Percentiles rank a stretch among this genome's conserved stretches.
Evolutionary conservation across 2,888 invertebrate genomes (phyloP).

Genomic region (Ophonus ardosiacus): DNA sequence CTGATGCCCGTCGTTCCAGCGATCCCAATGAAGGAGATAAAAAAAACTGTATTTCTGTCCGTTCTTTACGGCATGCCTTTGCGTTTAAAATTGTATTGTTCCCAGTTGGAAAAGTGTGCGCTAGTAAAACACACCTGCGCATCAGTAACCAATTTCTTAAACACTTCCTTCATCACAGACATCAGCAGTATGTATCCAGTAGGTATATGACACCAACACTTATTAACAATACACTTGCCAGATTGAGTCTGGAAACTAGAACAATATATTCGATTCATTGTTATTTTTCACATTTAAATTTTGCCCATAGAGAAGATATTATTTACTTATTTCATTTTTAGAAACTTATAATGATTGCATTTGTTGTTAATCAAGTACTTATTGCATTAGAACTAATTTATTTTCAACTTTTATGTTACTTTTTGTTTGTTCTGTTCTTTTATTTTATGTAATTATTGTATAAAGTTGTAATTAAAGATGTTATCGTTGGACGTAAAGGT

Average conservation of each 20-base stretch:
- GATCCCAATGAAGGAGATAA: too few species aligned
- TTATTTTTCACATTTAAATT: conserved; percentile 32
- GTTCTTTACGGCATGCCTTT: too few species aligned
- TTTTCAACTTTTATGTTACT: conserved; percentile 47
- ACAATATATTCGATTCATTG: background rate
- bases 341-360: conserved; percentile 53
- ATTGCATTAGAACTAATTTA: conserved; percentile 51
- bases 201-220: background rate
- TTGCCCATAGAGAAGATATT: conserved; percentile 30
- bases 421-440: conserved; percentile 53
- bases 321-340: conserved; percentile 35
- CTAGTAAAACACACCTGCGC: too few species aligned
- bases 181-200: too few species aligned
- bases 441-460: conserved; percentile 59
- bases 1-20: too few species aligned
- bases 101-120: too few species aligned
- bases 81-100: too few species aligned
- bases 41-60: too few species aligned
- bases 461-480: conserved; percentile 60
- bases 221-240: background rate
- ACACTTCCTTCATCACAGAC: too few species aligned
- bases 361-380: conserved; percentile 51
- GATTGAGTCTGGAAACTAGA: background rate
- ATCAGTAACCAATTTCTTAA: too few species aligned
- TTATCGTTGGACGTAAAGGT: conserved; percentile 57